These are phyloP conservation scores for Hydra vulgaris DNA, from an alignment of 30 jellyfish, hydroid and myxozoan genomes.

Conservation along the genomic window DNA sequence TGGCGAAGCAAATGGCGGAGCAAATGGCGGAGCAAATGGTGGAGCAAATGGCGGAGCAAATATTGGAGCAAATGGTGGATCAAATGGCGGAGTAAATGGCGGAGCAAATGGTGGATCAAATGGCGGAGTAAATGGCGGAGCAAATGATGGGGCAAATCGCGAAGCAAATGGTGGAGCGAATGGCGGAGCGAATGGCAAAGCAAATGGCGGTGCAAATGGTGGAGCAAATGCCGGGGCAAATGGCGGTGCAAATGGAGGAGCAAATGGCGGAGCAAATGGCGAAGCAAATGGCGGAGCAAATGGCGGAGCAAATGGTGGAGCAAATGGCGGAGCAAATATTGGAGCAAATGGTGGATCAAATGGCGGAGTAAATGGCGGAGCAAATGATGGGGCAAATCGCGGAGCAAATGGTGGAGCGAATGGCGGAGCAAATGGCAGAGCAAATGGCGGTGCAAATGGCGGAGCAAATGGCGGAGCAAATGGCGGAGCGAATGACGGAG, in stretches of 20 bases:
- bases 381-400: constrained; percentile 7
- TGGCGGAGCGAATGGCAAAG: constrained; percentile 3
- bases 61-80: neutral
- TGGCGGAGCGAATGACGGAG: too few relatives aligned
- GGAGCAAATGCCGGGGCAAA: neutral
- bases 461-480: too few relatives aligned
- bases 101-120: neutral
- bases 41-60: neutral
- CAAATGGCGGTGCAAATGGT: neutral
- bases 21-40: neutral
- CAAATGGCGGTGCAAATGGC: too few relatives aligned
- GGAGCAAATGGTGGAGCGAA: constrained; percentile 16
- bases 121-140: constrained; percentile 9
- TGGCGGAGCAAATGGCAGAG: constrained; percentile 12
- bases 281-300: constrained; percentile 1
- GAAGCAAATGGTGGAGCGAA: neutral
- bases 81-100: constrained; percentile 2
- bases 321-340: constrained; percentile 3
- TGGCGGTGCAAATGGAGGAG: constrained; percentile 3
- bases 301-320: constrained; percentile 9
- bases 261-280: constrained; percentile 17
- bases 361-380: constrained; percentile 12
- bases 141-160: neutral
- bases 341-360: neutral
- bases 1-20: constrained; percentile 5